These are phyloP conservation scores for Columbina picui DNA, from an alignment of 2,113 vertebrate species.

Conservation along the genomic window DNA sequence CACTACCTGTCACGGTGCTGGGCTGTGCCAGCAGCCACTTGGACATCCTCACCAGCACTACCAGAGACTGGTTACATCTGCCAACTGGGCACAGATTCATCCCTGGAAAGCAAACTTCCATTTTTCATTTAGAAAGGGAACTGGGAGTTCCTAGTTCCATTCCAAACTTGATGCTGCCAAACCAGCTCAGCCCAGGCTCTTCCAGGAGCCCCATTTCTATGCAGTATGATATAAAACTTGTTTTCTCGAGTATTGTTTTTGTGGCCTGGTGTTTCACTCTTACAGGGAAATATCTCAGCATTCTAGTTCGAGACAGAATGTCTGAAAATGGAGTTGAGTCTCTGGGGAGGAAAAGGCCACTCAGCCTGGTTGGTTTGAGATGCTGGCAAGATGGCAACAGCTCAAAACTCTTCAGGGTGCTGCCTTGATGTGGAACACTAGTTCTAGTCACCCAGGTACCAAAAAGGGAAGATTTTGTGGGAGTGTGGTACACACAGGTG, in stretches of 20 bases:
- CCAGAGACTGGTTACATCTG: neutral
- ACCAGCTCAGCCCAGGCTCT: neutral
- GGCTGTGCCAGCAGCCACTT: neutral
- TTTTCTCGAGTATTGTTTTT: neutral
- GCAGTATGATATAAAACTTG: neutral
- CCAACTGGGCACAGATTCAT: neutral
- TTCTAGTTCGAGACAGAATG: no score
- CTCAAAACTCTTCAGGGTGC: neutral
- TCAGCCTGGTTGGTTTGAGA: neutral
- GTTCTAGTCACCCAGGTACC: neutral
- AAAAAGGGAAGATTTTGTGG: neutral
- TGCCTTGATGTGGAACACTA: neutral
- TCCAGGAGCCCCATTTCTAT: neutral
- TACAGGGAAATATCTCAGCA: rapidly evolving
- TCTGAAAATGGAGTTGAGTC: neutral
- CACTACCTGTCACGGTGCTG: rapidly evolving
- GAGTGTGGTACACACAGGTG: rapidly evolving
- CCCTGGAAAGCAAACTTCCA: neutral
- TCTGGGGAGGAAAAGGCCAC: rapidly evolving
- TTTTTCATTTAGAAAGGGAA: neutral
- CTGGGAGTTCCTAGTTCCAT: neutral
- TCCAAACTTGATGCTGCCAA: neutral
- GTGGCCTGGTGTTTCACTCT: neutral
- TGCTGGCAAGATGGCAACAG: neutral
- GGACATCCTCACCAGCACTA: neutral